Evolutionary conservation across 2,113 vertebrate genomes (phyloP), one percentile per base, ranked within the genome.

Genomic region (Uria aalge): DNA sequence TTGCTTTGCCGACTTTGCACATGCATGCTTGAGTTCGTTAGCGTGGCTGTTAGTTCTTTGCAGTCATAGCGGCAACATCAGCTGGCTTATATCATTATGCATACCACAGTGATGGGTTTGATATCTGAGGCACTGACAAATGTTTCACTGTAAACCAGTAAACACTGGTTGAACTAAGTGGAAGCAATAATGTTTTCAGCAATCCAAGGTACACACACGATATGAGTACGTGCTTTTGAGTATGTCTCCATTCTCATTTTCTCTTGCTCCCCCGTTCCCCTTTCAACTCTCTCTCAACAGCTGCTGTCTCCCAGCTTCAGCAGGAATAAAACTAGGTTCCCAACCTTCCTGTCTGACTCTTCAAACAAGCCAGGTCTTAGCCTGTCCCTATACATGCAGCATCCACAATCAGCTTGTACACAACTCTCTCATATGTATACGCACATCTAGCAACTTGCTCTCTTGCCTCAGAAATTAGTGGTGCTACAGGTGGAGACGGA

Each of bases 401-500:
- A 47, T 12, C 56, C 34, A 48, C 34, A 19, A 22, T 10, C 45
- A 72, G n/a, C 13, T 89, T 29, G 8, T 9, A 10, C 14, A 9
- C 26, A 60, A 8, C 16, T 22, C 13, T 59, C 26, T 82, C 23
- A 10, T 1, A 26, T 0, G 2, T 4, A 22, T 7, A 16, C 0
- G 0, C 32, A 40, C 10, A 29, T 3, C 4, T 16, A 18, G 4
- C 40, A 45, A 5, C 38, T 53, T 53, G 4, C 15, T 20, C 24
- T 41, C 13, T 66, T 52, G 19, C 12, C 63, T 52, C 20, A 47
- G 56, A 72, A 69, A 64, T 43, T 17, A 64, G 62, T 15, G 12
- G 29, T 4, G 7, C 21, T 50, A 50, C 16, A 75, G 24, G 12
- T 11, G 15, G 19, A 83, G 38, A 50, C 1, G 0, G 12, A 63